Evolutionary conservation across 2,888 invertebrate genomes (phyloP).

Genomic region (Rotaria sp.): DNA sequence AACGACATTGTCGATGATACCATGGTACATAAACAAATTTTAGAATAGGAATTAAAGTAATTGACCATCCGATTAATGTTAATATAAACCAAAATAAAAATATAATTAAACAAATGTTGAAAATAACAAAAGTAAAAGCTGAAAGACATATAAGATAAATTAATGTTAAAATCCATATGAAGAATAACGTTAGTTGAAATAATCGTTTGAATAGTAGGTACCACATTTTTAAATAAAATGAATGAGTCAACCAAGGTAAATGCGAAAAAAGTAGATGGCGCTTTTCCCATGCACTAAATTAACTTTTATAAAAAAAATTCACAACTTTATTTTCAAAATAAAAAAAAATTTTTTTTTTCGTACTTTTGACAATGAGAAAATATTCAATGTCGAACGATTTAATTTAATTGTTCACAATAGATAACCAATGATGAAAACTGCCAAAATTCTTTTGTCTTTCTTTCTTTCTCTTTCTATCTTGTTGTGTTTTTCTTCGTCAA

Average conservation of each 20-base stretch:
- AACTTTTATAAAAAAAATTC: neutral
- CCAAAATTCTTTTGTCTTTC: neutral
- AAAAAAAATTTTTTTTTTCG: too few relatives aligned
- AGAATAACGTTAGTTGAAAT: neutral
- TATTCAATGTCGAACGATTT: neutral
- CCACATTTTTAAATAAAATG: neutral
- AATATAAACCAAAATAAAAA: neutral
- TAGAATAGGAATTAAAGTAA: neutral
- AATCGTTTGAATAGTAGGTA: neutral
- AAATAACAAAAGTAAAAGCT: neutral
- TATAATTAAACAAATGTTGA: neutral
- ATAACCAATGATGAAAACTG: neutral
- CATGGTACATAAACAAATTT: slow-evolving; percentile 10
- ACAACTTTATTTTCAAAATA: too few relatives aligned
- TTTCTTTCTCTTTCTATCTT: neutral
- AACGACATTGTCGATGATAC: neutral
- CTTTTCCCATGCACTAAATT: neutral
- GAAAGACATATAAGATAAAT: neutral
- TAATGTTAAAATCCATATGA: neutral
- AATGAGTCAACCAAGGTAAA: neutral
- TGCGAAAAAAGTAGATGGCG: neutral
- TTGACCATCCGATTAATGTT: slow-evolving; percentile 4
- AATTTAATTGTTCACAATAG: neutral
- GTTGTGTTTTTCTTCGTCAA: neutral
- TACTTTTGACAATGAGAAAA: neutral